phyloP scores from a whole-genome alignment of 1,140 invertebrate species.

The Diuraphis noxia region DNA sequence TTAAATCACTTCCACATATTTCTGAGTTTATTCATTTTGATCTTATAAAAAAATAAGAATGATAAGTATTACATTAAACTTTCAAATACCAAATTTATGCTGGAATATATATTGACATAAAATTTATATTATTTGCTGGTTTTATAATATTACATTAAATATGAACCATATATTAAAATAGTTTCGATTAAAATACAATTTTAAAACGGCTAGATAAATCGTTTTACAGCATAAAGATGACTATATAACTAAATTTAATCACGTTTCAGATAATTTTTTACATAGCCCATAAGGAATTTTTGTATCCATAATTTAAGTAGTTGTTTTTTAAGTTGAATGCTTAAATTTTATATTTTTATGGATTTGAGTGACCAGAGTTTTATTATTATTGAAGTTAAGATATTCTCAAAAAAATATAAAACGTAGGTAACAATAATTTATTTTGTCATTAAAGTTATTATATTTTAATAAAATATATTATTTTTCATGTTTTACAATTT shows the following conservation, averaged over 20 bases:
- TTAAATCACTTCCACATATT: not conserved
- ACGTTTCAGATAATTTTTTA: constrained; percentile 10
- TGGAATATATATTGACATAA: not conserved
- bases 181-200: not conserved
- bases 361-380: not conserved
- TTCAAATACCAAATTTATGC: not conserved
- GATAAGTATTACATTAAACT: not conserved
- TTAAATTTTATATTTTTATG: not conserved
- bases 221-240: not conserved
- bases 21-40: not conserved
- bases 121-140: not conserved
- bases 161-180: not conserved
- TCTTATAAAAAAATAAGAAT: not conserved
- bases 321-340: not conserved
- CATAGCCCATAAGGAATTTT: constrained; percentile 7
- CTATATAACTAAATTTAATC: constrained; percentile 2
- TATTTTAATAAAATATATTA: not conserved
- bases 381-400: not conserved
- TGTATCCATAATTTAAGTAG: not conserved
- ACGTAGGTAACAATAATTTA: not conserved
- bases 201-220: not conserved
- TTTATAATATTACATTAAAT: not conserved
- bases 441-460: not conserved
- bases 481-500: not conserved
- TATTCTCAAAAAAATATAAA: not conserved